Base-by-base conservation (phyloP, 2,113 vertebrate genomes). In the Microcebus ravelobensis region DNA sequence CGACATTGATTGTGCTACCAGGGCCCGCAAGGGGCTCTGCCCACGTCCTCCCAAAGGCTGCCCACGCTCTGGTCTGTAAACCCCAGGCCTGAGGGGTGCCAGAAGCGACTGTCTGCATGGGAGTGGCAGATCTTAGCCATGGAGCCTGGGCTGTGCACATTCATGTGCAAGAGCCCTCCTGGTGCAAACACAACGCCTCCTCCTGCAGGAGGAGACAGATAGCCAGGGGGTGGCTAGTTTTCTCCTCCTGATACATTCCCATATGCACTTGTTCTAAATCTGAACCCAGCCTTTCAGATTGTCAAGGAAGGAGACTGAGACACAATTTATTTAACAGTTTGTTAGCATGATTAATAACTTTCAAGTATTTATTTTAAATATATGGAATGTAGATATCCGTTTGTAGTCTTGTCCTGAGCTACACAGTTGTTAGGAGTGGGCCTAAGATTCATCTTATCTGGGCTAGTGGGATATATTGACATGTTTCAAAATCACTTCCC, bases 231-330 rank as follows among this genome's bases (percentile, higher is more conserved):
- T 23, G 48, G 71, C 55, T 63, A 18, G 55, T 21, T 36, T 29
- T 63, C 31, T 39, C 80, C 23, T 18, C 42, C 23, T 20, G 8
- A 17, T 8, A 27, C 57, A 23, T 67, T 82, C 67, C 52, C 1
- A 1, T 31, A 34, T 8, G 68, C 63, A 88, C 23, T 65, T 86
- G 59, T 81, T 85, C 84, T 81, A 74, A 92, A 73, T 79, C 45
- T 63, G 91, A 91, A 61, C 82, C 70, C 71, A 84, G 87, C 77
- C 94, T 84, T 95, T 59, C 67, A 31, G 79, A 57, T 57, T 45
- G 31, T 74, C 79, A 45, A n/a, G 71, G 84, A 67, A 81, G 88
- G 67, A 92, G 71, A 70, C 45, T 31, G 83, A 39, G 39, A 59
- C 50, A 76, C 6, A 6, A 81, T 59, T 91, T 80, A 89, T 55